A percentile compares a stretch with the other conserved stretches of the same genome.
phyloP scores from a whole-genome alignment of 1,140 invertebrate genomes.

The Calliopsis andreniformis region DNA sequence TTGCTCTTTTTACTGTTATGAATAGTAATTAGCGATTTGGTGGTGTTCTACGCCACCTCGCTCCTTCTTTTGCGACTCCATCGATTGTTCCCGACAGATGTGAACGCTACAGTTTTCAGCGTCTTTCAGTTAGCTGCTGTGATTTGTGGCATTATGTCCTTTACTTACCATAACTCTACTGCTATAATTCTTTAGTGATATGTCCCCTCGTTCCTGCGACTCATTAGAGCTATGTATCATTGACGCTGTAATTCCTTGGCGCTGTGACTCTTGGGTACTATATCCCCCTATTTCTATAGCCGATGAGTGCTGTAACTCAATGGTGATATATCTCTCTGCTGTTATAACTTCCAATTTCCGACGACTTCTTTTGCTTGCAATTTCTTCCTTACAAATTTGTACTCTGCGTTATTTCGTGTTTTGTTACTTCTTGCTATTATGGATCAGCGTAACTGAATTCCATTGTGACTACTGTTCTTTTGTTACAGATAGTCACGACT shows the following conservation, averaged over 20 bases:
- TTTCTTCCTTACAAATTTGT: no score
- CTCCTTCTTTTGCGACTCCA: neutral
- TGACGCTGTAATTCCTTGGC: neutral
- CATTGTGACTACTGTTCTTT: no score
- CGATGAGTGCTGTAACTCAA: neutral
- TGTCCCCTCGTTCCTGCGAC: neutral
- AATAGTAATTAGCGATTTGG: conserved; percentile 3
- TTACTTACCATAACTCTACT: neutral
- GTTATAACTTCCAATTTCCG: no score
- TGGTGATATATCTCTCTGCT: no score
- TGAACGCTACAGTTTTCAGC: neutral
- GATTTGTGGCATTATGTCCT: neutral
- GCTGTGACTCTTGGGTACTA: neutral
- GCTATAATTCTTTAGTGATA: neutral
- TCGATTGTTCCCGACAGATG: neutral
- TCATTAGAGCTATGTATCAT: neutral
- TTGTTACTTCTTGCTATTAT: neutral
- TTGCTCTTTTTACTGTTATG: neutral
- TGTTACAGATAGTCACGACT: no score
- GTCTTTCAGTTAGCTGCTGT: neutral
- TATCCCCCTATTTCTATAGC: neutral
- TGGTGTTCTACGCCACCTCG: neutral
- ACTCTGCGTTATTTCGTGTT: no score
- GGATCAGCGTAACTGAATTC: conserved; percentile 5
- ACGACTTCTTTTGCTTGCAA: no score